phyloP scores from a whole-genome alignment of 2,797 vertebrate genomes.

The Tamandua tetradactyla region DNA sequence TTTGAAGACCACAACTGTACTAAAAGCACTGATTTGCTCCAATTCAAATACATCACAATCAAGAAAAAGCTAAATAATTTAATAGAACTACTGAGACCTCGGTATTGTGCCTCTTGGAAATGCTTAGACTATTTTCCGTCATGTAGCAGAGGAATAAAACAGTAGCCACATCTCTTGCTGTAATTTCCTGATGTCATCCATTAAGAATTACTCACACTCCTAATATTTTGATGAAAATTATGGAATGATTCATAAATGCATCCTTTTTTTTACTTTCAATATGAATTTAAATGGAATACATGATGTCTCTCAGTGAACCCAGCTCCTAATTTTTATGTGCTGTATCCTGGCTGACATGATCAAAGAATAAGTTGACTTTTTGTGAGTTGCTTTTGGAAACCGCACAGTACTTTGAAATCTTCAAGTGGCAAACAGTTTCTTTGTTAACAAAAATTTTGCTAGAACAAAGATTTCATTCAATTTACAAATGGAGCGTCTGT shows the following conservation, averaged over 20 bases:
- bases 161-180: neutral
- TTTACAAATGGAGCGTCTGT: conserved; percentile 62
- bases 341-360: conserved; percentile 40
- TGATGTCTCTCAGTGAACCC: neutral
- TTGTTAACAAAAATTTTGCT: conserved; percentile 52
- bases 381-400: conserved; percentile 72
- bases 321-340: conserved; percentile 31
- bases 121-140: neutral
- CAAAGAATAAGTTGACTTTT: conserved; percentile 65
- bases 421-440: conserved; percentile 58
- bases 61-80: conserved; percentile 5
- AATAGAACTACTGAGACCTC: neutral
- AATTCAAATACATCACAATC: neutral
- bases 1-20: neutral
- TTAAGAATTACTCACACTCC: neutral
- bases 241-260: conserved; percentile 17
- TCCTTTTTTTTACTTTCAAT: conserved; percentile 25
- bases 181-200: neutral
- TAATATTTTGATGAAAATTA: conserved; percentile 25
- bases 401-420: conserved; percentile 72
- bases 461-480: conserved; percentile 9
- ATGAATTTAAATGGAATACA: conserved; percentile 52
- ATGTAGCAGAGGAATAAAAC: neutral
- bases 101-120: neutral
- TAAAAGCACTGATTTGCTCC: neutral